Conservation (phyloP, 2,113 vertebrate genomes). For the Tyto alba region DNA sequence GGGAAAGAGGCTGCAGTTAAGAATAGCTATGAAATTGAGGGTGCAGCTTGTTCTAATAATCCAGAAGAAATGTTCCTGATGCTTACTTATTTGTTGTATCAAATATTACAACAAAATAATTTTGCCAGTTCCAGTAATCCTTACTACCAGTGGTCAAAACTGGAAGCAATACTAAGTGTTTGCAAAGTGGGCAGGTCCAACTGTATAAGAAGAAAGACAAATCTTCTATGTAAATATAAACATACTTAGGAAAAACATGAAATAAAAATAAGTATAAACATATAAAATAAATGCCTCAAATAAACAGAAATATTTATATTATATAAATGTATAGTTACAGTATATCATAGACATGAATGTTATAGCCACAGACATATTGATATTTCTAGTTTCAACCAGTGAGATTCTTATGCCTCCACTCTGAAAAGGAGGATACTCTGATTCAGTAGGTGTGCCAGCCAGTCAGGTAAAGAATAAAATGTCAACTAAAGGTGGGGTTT, state of each 20-base stretch:
- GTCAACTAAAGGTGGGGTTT: rapidly evolving
- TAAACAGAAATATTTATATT: background rate
- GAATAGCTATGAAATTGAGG: background rate
- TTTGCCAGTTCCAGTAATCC: background rate
- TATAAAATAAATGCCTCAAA: background rate
- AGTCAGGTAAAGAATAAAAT: background rate
- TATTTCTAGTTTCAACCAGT: background rate
- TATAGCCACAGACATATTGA: background rate
- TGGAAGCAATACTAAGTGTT: background rate
- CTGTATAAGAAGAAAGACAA: background rate
- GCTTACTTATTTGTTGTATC: background rate
- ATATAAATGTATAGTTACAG: rapidly evolving
- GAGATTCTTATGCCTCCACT: rapidly evolving
- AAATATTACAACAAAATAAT: background rate
- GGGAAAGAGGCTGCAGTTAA: background rate
- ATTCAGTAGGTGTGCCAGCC: background rate
- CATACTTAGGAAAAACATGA: background rate
- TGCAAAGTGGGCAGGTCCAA: background rate
- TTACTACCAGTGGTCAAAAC: background rate
- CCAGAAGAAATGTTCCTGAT: background rate
- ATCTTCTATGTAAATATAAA: background rate
- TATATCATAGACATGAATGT: background rate
- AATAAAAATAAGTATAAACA: background rate
- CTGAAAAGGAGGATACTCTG: background rate
- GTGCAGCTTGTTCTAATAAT: background rate